Percentiles rank a stretch among this genome's conserved stretches.
These are phyloP conservation scores for Sarcophilus harrisii DNA, from an alignment of 2,797 vertebrate genomes.

Conservation along the genomic window DNA sequence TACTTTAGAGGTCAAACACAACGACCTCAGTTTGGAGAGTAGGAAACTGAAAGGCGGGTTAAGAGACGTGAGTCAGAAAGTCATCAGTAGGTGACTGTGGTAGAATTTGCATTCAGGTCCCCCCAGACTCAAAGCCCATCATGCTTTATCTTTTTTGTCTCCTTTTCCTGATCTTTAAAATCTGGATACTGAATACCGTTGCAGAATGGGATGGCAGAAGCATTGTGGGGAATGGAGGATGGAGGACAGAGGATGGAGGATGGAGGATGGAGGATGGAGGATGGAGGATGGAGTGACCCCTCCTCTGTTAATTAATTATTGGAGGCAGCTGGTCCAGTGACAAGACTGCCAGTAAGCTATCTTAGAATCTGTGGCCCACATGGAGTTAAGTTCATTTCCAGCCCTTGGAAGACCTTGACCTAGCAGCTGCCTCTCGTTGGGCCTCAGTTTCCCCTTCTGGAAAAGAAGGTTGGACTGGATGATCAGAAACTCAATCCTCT, in stretches of 20 bases:
- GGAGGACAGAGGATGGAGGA: too few relatives aligned
- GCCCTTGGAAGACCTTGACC: not conserved
- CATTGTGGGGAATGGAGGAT: not conserved
- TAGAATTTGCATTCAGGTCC: not conserved
- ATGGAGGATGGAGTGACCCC: not conserved
- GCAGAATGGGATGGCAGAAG: not conserved
- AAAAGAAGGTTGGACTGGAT: not conserved
- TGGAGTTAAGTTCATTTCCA: not conserved
- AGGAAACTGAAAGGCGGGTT: not conserved
- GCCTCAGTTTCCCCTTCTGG: not conserved
- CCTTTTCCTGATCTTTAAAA: not conserved
- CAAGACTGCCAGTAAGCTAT: not conserved
- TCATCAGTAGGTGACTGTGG: not conserved
- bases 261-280: not conserved
- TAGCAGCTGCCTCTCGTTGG: not conserved
- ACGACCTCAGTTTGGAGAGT: not conserved
- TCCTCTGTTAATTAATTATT: not conserved
- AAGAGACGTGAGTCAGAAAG: not conserved
- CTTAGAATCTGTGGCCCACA: not conserved
- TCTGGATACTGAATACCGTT: not conserved
- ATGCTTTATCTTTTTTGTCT: not conserved
- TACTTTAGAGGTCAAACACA: not conserved
- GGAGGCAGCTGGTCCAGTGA: not conserved
- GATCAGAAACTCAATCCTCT: not conserved
- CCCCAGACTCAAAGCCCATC: not conserved